Evolutionary conservation across 2,797 vertebrate species (phyloP), one percentile per base, ranked within the genome.

Genomic region (Synanceia verrucosa): DNA sequence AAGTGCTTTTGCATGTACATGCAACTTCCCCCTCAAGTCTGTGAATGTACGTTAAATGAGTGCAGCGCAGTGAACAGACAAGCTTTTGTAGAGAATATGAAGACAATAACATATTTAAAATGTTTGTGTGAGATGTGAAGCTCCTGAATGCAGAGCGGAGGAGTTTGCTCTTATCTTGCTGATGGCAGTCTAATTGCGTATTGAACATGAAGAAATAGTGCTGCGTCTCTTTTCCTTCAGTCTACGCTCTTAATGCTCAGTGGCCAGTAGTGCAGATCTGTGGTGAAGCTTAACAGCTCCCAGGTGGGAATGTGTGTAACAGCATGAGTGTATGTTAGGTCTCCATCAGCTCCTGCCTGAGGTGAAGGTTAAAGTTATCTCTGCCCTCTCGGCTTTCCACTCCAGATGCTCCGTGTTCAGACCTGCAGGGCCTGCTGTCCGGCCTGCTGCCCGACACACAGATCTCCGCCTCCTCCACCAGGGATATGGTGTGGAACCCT

Each of bases 401-500:
- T 58, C 19, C 93, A 99, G 98, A 98, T 37, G 96, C 95, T 0
- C 96, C 96, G 0, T 99, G 98, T 66, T 98, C 98, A 4, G 95
- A 93, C 88, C 94, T 98, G 92, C 94, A 99, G 88, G 98, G 98
- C 18, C 94, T 99, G 95, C 95, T 98, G 66, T 99, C 98, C 0
- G 98, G 97, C 34, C 95, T 97, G 79, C 96, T 99, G 24, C 91
- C 96, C 0, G 97, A 99, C 51, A 85, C 95, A 0, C 97, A 98
- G 94, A 98, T 99, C 92, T 95, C 96, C 0, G 95, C 96, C 53
- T 99, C 98, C 12, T 97, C 98, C 36, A 94, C 93, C 70, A 90
- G 96, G 52, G 96, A 98, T 72, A 94, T 97, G 50, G 94, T 96
- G 81, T 99, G 97, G 97, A 95, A 85, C 23, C 94, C 98, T 2